Conservation (phyloP, 1,140 invertebrate genomes). For the Aphaenogaster rudis region DNA sequence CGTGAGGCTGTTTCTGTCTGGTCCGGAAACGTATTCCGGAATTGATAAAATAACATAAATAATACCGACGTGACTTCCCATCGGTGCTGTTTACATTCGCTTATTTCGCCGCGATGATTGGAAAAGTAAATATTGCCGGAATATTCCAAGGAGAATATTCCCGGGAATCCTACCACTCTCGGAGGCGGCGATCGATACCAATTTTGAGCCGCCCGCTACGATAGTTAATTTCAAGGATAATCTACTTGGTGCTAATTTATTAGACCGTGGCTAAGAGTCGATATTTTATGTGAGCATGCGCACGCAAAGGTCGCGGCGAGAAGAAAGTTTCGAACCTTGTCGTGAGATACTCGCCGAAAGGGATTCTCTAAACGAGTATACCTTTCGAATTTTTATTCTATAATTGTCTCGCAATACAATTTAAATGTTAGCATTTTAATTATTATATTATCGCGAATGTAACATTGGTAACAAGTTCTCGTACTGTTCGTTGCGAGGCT, state of each 20-base stretch:
- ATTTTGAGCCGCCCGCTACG: slow-evolving; percentile 26
- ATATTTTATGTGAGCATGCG: neutral
- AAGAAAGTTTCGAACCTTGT: neutral
- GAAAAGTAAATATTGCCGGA: slow-evolving; percentile 16
- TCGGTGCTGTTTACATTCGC: slow-evolving; percentile 17
- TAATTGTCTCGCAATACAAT: neutral
- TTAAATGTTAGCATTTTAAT: slow-evolving; percentile 8
- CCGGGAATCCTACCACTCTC: neutral
- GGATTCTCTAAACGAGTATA: neutral
- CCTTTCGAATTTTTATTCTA: neutral
- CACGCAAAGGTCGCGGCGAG: neutral
- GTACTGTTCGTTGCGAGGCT: neutral
- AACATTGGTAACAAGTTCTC: neutral
- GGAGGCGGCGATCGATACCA: slow-evolving; percentile 24
- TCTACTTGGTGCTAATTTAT: slow-evolving; percentile 48
- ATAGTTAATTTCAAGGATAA: slow-evolving; percentile 52
- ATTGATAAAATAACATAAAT: slow-evolving; percentile 29
- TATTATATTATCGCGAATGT: neutral
- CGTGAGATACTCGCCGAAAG: neutral
- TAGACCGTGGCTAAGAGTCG: neutral
- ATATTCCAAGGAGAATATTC: slow-evolving; percentile 17
- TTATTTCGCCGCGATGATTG: slow-evolving; percentile 6
- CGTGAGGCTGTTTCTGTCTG: neutral
- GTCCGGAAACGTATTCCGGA: neutral
- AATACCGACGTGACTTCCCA: neutral